These are phyloP conservation scores for Mus pahari DNA, from an alignment of 2,113 vertebrate species.

Conservation along the genomic window DNA sequence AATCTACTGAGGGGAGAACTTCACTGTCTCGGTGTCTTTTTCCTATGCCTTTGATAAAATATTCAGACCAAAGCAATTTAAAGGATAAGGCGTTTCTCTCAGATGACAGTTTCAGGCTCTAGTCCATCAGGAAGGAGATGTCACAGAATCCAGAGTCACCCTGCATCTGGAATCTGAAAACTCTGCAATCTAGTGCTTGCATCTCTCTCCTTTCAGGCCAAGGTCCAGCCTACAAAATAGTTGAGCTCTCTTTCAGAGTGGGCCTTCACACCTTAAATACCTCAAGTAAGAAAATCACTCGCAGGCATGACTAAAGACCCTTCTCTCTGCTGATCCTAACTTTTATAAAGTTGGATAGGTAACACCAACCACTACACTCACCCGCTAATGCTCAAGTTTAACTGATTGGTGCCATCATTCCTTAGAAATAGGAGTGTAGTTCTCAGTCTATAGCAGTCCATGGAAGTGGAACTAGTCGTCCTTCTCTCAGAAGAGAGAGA, in stretches of 20 bases:
- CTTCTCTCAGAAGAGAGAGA: not conserved
- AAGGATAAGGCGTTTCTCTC: too few relatives aligned
- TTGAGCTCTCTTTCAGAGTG: not conserved
- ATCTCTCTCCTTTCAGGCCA: not conserved
- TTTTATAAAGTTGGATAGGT: not conserved
- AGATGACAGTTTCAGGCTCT: not conserved
- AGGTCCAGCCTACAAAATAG: not conserved
- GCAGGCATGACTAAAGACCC: not conserved
- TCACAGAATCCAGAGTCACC: not conserved
- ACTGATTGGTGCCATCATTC: not conserved
- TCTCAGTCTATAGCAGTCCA: not conserved
- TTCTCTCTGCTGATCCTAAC: too few relatives aligned
- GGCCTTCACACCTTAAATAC: not conserved
- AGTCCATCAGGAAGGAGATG: not conserved
- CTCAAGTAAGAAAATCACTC: not conserved
- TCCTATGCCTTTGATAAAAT: not conserved
- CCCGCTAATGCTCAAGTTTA: not conserved
- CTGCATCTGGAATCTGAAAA: not conserved
- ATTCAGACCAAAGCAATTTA: not conserved
- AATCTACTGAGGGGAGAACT: not conserved
- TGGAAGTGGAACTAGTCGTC: not conserved
- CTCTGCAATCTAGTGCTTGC: not conserved
- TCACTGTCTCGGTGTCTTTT: rapidly evolving
- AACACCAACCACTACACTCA: not conserved
- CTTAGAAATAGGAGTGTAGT: not conserved